phyloP scores from a whole-genome alignment of 2,797 vertebrate genomes.

The Sphenodon punctatus region DNA sequence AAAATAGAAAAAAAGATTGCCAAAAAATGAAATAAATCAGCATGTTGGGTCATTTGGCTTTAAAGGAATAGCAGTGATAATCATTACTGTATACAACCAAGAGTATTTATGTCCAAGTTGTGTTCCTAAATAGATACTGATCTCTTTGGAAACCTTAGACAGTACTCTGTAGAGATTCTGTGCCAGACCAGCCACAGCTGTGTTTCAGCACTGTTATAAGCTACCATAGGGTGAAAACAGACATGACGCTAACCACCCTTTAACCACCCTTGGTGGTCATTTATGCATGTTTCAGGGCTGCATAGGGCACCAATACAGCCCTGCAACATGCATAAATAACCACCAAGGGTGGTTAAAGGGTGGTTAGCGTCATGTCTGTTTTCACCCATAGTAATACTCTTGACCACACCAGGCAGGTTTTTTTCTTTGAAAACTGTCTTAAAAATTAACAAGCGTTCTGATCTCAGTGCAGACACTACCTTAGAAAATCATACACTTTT shows the following conservation, averaged over 20 bases:
- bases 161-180: not conserved
- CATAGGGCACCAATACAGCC: no score
- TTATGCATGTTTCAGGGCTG: no score
- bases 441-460: not conserved
- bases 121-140: not conserved
- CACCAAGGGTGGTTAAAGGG: no score
- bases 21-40: not conserved
- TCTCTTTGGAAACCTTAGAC: not conserved
- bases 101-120: not conserved
- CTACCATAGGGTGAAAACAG: no score
- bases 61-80: not conserved
- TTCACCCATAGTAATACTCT: no score
- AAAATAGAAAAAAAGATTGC: not conserved
- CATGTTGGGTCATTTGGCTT: conserved; percentile 9
- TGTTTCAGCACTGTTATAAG: not conserved
- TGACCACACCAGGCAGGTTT: not conserved
- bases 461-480: no score
- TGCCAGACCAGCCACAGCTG: not conserved
- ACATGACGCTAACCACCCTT: no score
- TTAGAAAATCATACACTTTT: no score
- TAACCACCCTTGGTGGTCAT: no score
- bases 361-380: no score
- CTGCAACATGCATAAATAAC: no score
- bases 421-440: not conserved
- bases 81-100: not conserved